phyloP scores from a whole-genome alignment of 2,888 invertebrate species.

The Gryllus longicercus region DNA sequence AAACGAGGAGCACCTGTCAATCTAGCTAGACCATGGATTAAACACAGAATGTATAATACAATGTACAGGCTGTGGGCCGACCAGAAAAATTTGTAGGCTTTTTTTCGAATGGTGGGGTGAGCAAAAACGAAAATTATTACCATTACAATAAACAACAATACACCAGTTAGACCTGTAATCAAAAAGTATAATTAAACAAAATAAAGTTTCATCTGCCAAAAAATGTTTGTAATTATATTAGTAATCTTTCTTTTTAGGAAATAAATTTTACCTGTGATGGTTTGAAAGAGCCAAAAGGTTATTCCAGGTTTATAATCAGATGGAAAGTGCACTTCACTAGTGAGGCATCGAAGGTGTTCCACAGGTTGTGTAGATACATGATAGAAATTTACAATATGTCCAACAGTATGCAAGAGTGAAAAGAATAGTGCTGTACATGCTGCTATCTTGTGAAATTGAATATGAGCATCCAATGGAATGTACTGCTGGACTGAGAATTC shows the following conservation, averaged over 20 bases:
- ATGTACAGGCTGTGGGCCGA: slow-evolving; percentile 88
- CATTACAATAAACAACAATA: slow-evolving; percentile 84
- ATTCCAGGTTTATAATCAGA: slow-evolving; percentile 93
- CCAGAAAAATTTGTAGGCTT: slow-evolving; percentile 95
- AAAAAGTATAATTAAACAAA: slow-evolving; percentile 19
- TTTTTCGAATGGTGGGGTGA: slow-evolving; percentile 85
- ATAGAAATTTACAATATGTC: slow-evolving; percentile 95
- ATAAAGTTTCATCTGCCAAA: too few relatives aligned
- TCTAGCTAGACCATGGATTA: slow-evolving; percentile 87
- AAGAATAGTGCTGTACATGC: slow-evolving; percentile 93
- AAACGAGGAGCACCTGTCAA: slow-evolving; percentile 88
- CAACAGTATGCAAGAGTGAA: slow-evolving; percentile 85
- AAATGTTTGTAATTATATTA: too few relatives aligned
- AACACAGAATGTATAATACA: slow-evolving; percentile 75
- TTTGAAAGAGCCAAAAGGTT: slow-evolving; percentile 92
- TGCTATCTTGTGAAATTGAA: slow-evolving; percentile 95
- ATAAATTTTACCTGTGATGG: slow-evolving; percentile 70
- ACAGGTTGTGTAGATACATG: slow-evolving; percentile 94
- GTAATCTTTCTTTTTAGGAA: too few relatives aligned
- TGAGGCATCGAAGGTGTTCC: slow-evolving; percentile 86
- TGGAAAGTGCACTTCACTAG: slow-evolving; percentile 89
- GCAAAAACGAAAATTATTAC: slow-evolving; percentile 96
- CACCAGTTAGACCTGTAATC: slow-evolving; percentile 73
- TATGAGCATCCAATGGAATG: slow-evolving; percentile 90
- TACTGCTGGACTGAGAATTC: slow-evolving; percentile 92